A percentile compares a stretch with the other conserved stretches of the same genome.
Evolutionary conservation across 2,888 invertebrate species (phyloP).

Genomic region (Synanthedon myopaeformis): DNA sequence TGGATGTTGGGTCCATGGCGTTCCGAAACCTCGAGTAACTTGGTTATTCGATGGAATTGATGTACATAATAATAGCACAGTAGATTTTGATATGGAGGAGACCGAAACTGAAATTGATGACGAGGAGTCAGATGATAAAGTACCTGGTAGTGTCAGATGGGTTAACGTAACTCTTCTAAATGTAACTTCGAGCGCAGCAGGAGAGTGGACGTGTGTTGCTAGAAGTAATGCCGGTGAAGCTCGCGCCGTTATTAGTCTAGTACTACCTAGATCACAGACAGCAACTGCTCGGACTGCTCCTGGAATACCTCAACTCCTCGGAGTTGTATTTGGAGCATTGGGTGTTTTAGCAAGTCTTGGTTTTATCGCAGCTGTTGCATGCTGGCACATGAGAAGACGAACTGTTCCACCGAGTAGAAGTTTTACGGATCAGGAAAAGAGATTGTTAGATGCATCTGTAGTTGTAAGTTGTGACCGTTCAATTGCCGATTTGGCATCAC

Average conservation of each 20-base stretch:
- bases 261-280: slow-evolving; percentile 72
- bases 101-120: slow-evolving; percentile 51
- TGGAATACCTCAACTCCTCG: slow-evolving; percentile 78
- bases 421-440: slow-evolving; percentile 90
- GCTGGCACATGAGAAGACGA: slow-evolving; percentile 77
- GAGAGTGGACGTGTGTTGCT: slow-evolving; percentile 87
- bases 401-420: slow-evolving; percentile 76
- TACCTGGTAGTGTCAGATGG: slow-evolving; percentile 73
- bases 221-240: slow-evolving; percentile 75
- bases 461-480: slow-evolving; percentile 74
- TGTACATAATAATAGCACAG: slow-evolving; percentile 55
- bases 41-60: slow-evolving; percentile 83
- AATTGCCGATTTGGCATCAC: slow-evolving; percentile 74
- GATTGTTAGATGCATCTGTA: slow-evolving; percentile 82
- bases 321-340: slow-evolving; percentile 80
- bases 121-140: slow-evolving; percentile 49
- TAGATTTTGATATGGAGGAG: slow-evolving; percentile 63
- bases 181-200: slow-evolving; percentile 85
- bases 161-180: slow-evolving; percentile 86
- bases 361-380: slow-evolving; percentile 62
- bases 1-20: slow-evolving; percentile 84
- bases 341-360: slow-evolving; percentile 78
- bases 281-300: slow-evolving; percentile 83
- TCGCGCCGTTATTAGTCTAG: slow-evolving; percentile 71
- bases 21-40: slow-evolving; percentile 84